These are phyloP conservation scores for Palaemon carinicauda DNA, from an alignment of 1,140 invertebrate genomes.

Conservation along the genomic window DNA sequence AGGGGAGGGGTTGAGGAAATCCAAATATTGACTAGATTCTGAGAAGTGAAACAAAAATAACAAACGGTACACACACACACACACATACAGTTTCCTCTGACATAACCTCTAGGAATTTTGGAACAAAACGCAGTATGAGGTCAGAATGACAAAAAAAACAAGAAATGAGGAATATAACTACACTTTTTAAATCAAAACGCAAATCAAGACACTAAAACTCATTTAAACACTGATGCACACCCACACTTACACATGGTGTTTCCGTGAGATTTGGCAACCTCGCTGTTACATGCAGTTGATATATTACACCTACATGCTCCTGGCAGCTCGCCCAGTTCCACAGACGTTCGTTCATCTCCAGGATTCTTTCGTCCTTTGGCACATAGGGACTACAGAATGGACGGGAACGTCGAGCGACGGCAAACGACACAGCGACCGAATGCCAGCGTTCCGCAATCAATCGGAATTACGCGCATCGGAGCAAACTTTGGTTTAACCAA, in stretches of 20 bases:
- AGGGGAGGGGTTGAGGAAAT: neutral
- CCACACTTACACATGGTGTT: neutral
- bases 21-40: too few species aligned
- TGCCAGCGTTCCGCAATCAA: constrained; percentile 7
- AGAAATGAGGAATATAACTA: neutral
- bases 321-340: constrained; percentile 22
- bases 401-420: neutral
- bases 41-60: neutral
- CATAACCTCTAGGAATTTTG: neutral
- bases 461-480: constrained; percentile 40
- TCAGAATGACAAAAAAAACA: neutral
- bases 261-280: constrained; percentile 30
- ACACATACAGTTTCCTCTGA: neutral
- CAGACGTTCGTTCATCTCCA: neutral
- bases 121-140: neutral
- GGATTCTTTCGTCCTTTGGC: neutral
- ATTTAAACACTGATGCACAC: constrained; percentile 4
- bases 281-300: constrained; percentile 36
- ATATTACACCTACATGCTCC: constrained; percentile 40
- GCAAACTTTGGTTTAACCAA: constrained; percentile 40
- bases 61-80: neutral
- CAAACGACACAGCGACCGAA: neutral
- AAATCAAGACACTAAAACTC: neutral
- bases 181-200: neutral
- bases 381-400: neutral